Evolutionary conservation across 1,140 invertebrate species (phyloP).

Genomic region (Drosophila azteca): DNA sequence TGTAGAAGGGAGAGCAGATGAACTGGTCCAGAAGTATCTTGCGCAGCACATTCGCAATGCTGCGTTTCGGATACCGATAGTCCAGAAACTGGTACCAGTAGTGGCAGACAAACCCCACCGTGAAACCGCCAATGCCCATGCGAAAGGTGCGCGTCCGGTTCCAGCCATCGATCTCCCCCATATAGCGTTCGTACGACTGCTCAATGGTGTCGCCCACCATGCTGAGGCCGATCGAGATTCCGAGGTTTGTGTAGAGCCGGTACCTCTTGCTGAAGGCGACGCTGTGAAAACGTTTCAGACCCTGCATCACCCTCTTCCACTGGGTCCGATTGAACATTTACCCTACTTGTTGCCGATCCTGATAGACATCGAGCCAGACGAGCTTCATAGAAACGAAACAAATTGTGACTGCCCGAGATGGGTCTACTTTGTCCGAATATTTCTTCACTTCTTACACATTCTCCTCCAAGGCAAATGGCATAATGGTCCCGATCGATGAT

Average conservation of each 20-base stretch:
- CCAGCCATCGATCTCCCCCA: constrained; percentile 86
- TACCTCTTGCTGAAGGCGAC: constrained; percentile 88
- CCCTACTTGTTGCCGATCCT: background rate
- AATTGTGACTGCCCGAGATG: too few species aligned
- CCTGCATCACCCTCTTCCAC: constrained; percentile 15
- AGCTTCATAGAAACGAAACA: too few species aligned
- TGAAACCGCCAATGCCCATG: constrained; percentile 90
- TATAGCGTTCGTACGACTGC: constrained; percentile 92
- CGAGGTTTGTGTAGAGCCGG: constrained; percentile 92
- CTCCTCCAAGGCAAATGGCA: too few species aligned
- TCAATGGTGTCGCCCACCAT: constrained; percentile 91
- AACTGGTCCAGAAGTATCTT: constrained; percentile 95
- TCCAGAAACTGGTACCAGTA: constrained; percentile 92
- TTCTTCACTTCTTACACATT: too few species aligned
- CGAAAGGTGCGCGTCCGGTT: constrained; percentile 88
- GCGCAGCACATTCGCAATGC: constrained; percentile 88
- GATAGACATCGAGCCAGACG: too few species aligned
- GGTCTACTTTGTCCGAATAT: too few species aligned
- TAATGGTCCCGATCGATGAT: too few species aligned
- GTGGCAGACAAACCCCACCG: constrained; percentile 92
- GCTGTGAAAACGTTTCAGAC: constrained; percentile 21
- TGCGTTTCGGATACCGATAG: constrained; percentile 86
- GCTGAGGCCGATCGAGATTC: constrained; percentile 90
- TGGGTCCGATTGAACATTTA: constrained; percentile 35
- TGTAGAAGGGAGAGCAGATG: constrained; percentile 93